Evolutionary conservation across 2,113 vertebrate genomes (phyloP).

Genomic region (Motacilla tschutschensis): DNA sequence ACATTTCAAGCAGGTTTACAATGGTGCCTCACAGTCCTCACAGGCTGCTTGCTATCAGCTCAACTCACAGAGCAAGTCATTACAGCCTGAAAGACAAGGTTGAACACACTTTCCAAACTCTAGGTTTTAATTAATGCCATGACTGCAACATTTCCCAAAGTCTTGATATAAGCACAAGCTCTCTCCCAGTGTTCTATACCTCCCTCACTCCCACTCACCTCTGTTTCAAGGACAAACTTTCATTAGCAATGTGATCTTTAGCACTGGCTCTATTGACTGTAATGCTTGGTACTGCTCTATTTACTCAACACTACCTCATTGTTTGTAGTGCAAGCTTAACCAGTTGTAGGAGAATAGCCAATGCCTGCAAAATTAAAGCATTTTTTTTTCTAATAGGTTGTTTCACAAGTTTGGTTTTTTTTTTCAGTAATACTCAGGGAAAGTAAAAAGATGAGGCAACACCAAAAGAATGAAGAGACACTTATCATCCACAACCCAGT

Average conservation of each 20-base stretch:
- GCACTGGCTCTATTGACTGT: constrained; percentile 69
- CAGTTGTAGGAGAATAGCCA: constrained; percentile 5
- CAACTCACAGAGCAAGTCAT: neutral
- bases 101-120: constrained; percentile 5
- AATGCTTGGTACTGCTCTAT: constrained; percentile 42
- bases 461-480: neutral
- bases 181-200: neutral
- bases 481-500: neutral
- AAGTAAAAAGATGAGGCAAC: neutral
- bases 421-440: neutral
- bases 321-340: constrained; percentile 67
- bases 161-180: neutral
- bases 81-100: constrained; percentile 14
- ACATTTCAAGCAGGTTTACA: constrained; percentile 26
- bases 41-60: constrained; percentile 3
- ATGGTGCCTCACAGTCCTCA: neutral
- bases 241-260: constrained; percentile 80
- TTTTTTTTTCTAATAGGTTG: neutral
- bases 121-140: neutral
- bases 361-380: neutral
- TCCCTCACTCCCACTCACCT: constrained; percentile 17
- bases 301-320: constrained; percentile 66
- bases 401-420: neutral
- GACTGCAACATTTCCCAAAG: neutral
- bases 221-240: constrained; percentile 63